Base-by-base conservation (phyloP, 2,888 invertebrate species). In the Nebria salina region DNA sequence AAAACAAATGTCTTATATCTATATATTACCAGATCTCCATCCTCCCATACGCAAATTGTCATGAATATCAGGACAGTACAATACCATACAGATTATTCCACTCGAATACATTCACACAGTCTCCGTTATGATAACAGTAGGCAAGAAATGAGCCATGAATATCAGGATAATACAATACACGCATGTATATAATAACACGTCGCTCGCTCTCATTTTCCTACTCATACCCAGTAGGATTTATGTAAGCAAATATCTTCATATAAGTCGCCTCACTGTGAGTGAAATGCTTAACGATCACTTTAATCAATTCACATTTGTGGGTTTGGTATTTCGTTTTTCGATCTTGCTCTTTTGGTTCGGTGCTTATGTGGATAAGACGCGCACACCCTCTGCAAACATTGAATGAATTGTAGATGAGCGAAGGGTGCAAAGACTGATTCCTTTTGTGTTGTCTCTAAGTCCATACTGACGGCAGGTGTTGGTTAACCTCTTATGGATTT, bases 401-500 rank as follows among this genome's bases (percentile, higher is more conserved):
- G 70, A 70, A 54, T 54, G 54, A 54, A 70, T 70, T 13, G 25
- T 70, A 70, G 70, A 70, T 70, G 78, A 66, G 25, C 25, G 43
- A 26, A 20, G 25, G 74, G 26, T 66, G 79, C n/a, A 74, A 66
- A 20, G 73, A 75, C 75, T 66, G 79, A 79, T 79, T 74, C 79
- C 79, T 79, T 13, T 79, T 79, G 79, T 79, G 79, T 79, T 54
- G 54, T 13, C 54, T 54, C 54, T 54, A 13, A 54, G 54, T 7
- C 54, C 13, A 54, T 54, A 54, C 54, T 54, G 54, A 8, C 13
- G 4, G 54, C 54, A 8, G 54, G 54, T 79, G 74, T 66, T 66
- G 79, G 74, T 79, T 79, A 79, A 79, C 79, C 43, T 79, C 79
- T 79, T 79, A 77, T 9, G 76, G 70, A 76, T 54, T 54, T 54